These are phyloP conservation scores for Pelmatolapia mariae DNA, from an alignment of 2,113 vertebrate species.

Conservation along the genomic window DNA sequence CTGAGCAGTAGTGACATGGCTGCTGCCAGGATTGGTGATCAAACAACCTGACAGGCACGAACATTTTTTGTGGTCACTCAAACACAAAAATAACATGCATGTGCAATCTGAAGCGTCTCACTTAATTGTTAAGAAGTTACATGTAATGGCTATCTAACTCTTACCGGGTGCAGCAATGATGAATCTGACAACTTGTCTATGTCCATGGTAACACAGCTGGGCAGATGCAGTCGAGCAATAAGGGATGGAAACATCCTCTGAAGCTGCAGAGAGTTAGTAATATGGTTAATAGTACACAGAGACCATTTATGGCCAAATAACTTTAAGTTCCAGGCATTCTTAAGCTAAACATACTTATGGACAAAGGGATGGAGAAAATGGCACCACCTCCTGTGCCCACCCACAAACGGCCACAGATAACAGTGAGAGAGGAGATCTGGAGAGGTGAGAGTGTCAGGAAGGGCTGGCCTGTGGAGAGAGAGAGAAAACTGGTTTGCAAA, in stretches of 20 bases:
- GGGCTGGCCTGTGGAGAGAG: constrained; percentile 50
- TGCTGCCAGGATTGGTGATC: constrained; percentile 48
- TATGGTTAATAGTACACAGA: not conserved
- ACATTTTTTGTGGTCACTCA: not conserved
- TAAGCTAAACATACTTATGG: constrained; percentile 61
- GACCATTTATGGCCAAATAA: not conserved
- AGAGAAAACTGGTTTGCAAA: not conserved
- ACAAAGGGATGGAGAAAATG: constrained; percentile 69
- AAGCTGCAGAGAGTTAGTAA: constrained; percentile 44
- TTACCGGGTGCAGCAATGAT: constrained; percentile 71
- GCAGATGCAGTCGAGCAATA: constrained; percentile 63
- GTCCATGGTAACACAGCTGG: constrained; percentile 76
- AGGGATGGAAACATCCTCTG: constrained; percentile 70
- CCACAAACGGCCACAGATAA: constrained; percentile 72
- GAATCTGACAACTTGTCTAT: constrained; percentile 73
- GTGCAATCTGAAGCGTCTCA: not conserved
- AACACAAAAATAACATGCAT: not conserved
- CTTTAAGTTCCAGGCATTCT: not conserved
- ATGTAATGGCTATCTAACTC: not conserved
- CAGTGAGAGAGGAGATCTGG: constrained; percentile 69
- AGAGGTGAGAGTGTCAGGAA: constrained; percentile 70
- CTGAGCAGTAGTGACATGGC: constrained; percentile 57
- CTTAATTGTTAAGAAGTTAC: not conserved
- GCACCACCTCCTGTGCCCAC: constrained; percentile 75
- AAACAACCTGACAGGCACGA: constrained; percentile 60